phyloP scores from a whole-genome alignment of 1,140 invertebrate genomes.

The Sarcophaga peregrina region DNA sequence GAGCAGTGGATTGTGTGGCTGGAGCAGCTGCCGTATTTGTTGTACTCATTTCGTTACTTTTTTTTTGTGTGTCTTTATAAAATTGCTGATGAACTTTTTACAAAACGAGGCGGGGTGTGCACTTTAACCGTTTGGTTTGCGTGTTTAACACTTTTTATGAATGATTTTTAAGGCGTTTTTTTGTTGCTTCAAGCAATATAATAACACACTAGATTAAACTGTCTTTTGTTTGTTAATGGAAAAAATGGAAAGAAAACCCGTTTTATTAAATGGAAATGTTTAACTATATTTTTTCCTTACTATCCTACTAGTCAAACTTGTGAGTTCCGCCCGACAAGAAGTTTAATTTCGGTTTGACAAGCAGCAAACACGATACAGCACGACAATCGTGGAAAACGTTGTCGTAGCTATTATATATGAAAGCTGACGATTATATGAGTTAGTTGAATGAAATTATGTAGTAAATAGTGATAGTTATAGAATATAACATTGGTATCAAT shows the following conservation, averaged over 20 bases:
- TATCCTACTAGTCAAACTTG: slow-evolving; percentile 38
- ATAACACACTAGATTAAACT: slow-evolving; percentile 18
- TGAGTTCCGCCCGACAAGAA: slow-evolving; percentile 44
- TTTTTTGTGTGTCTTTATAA: slow-evolving; percentile 42
- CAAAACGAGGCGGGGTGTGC: slow-evolving; percentile 33
- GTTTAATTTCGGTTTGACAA: slow-evolving; percentile 47
- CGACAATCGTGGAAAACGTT: slow-evolving; percentile 31
- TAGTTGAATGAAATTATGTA: background rate
- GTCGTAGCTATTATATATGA: background rate
- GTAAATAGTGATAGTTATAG: background rate
- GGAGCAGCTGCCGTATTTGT: slow-evolving; percentile 62
- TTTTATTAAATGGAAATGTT: slow-evolving; percentile 35
- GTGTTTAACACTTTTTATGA: slow-evolving; percentile 27
- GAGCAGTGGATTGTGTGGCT: slow-evolving; percentile 50
- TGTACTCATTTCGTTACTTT: slow-evolving; percentile 60
- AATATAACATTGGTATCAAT: no score
- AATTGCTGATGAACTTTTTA: slow-evolving; percentile 42
- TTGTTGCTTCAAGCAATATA: slow-evolving; percentile 28
- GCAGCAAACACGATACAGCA: slow-evolving; percentile 36
- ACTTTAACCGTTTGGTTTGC: slow-evolving; percentile 26
- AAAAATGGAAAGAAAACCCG: slow-evolving; percentile 30
- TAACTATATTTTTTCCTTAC: slow-evolving; percentile 2
- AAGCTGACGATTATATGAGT: background rate
- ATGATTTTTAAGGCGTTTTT: slow-evolving; percentile 16
- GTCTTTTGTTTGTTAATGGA: slow-evolving; percentile 25